These are phyloP conservation scores for Chloroclysta siterata DNA, from an alignment of 2,888 invertebrate species.

Conservation along the genomic window DNA sequence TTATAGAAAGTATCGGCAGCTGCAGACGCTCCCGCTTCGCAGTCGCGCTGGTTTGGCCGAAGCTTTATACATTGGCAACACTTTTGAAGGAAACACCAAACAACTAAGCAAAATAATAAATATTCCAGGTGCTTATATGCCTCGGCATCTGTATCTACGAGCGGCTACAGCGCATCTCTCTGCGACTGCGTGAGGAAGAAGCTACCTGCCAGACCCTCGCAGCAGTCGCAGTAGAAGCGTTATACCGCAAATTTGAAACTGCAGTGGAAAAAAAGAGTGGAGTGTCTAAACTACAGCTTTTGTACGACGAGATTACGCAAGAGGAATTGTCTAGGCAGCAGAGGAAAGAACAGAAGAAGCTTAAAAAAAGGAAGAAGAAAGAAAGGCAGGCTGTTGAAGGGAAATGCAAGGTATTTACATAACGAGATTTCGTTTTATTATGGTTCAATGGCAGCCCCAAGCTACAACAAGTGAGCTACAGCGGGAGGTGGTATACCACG, in stretches of 20 bases:
- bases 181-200: constrained; percentile 95
- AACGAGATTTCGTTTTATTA: neutral
- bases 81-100: too few relatives aligned
- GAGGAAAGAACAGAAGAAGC: constrained; percentile 94
- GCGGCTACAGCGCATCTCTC: constrained; percentile 93
- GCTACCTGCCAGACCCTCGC: constrained; percentile 97
- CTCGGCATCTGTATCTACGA: constrained; percentile 97
- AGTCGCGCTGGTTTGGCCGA: too few relatives aligned
- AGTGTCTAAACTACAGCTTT: constrained; percentile 93
- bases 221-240: constrained; percentile 93
- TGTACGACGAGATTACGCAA: constrained; percentile 94
- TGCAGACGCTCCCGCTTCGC: too few relatives aligned
- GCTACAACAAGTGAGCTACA: too few relatives aligned
- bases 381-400: constrained; percentile 73
- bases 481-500: too few relatives aligned
- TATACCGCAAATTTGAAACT: constrained; percentile 95
- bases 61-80: too few relatives aligned
- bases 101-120: too few relatives aligned
- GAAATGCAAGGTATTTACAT: constrained; percentile 69
- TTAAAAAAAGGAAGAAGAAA: constrained; percentile 91
- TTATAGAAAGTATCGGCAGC: too few relatives aligned
- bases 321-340: constrained; percentile 94
- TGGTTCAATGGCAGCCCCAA: too few relatives aligned
- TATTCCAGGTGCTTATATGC: constrained; percentile 91
- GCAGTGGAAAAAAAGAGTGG: constrained; percentile 95